phyloP scores from a whole-genome alignment of 2,113 vertebrate species.

The Hippolais icterina region DNA sequence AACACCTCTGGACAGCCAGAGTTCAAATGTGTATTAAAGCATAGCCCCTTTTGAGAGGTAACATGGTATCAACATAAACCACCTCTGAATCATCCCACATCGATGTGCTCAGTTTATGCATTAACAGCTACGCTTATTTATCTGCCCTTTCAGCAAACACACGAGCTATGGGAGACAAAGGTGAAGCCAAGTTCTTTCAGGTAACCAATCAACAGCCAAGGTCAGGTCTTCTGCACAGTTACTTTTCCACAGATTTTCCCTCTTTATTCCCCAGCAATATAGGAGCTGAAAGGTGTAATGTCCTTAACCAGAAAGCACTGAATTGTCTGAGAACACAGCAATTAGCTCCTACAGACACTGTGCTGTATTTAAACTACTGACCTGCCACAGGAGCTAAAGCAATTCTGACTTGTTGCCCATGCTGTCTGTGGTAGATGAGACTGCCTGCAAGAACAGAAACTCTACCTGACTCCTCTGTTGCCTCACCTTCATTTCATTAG shows the following conservation, averaged over 20 bases:
- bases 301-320: background rate
- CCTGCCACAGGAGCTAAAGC: background rate
- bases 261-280: background rate
- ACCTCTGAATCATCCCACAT: background rate
- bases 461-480: background rate
- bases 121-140: constrained; percentile 31
- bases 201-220: background rate
- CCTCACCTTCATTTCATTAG: background rate
- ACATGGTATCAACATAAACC: background rate
- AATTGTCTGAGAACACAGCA: background rate
- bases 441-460: background rate
- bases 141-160: background rate
- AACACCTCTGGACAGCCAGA: constrained; percentile 33
- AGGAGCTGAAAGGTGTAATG: background rate
- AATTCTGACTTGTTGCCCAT: background rate
- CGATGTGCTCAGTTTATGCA: background rate
- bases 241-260: background rate
- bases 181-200: background rate
- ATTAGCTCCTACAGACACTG: background rate
- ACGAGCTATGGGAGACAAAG: background rate
- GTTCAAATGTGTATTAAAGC: background rate
- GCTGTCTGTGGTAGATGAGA: background rate
- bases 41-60: background rate
- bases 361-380: background rate
- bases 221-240: background rate